Base-by-base conservation (phyloP, 2,113 vertebrate species). In the Fulmarus glacialis region DNA sequence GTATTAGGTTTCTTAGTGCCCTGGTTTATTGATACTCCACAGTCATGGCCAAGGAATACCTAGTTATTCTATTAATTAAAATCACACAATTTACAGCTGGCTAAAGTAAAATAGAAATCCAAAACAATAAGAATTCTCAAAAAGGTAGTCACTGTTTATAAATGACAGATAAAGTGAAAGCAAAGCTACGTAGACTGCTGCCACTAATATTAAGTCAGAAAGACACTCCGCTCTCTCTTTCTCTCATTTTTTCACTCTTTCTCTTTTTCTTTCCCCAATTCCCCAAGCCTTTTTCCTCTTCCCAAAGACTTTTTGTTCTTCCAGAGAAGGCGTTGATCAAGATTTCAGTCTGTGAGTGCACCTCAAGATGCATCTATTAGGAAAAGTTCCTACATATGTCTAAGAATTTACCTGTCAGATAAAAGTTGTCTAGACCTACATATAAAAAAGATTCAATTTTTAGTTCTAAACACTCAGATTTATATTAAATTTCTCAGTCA, bases 301-400 rank as follows among this genome's bases (percentile, higher is more conserved):
- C 52, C 43, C 18, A 60, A 53, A 72, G 21, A 64, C 1, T 17
- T 38, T 56, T 58, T 64, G 2, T 58, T 77, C 22, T 66, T 75
- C 27, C 12, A 36, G n/a, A 40, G 22, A 59, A 60, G 16, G 8
- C 0, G 0, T 24, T 56, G 22, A 15, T 43, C 19, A 47, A 8
- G 4, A 24, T 80, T 68, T 85, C 22, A 43, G 30, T 29, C 45
- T 59, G 9, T 53, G 26, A 67, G 32, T 18, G 19, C 10, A 50
- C 32, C 40, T 67, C 79, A 58, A 12, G 27, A 50, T 52, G 3
- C 32, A 50, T 17, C 8, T 40, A 17, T 56, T 17, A 52, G 29
- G 55, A 83, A 73, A 55, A 83, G 56, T 52, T 40, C 10, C 9
- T 40, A 24, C 3, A 52, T 63, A 8, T 56, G 15, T 56, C 32